Evolutionary conservation across 2,888 invertebrate genomes (phyloP).

Genomic region (Brachyptera risi): DNA sequence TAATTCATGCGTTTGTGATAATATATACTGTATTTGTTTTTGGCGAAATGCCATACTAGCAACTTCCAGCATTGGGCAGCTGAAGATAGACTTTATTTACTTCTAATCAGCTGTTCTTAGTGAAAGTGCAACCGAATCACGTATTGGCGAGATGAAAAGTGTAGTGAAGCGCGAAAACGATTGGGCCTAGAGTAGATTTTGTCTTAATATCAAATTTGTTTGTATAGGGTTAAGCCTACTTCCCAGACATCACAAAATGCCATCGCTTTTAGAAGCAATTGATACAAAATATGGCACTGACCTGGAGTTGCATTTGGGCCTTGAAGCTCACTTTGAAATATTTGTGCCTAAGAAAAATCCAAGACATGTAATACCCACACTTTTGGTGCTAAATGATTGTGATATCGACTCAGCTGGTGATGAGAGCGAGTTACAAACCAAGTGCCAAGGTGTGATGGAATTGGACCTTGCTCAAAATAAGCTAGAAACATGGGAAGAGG

Average conservation of each 20-base stretch:
- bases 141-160: neutral
- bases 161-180: neutral
- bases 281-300: conserved; percentile 72
- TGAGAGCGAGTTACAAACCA: conserved; percentile 70
- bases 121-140: conserved; percentile 16
- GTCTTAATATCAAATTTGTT: conserved; percentile 16
- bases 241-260: conserved; percentile 54
- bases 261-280: conserved; percentile 83
- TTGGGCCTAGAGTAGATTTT: neutral
- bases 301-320: conserved; percentile 15
- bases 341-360: conserved; percentile 82
- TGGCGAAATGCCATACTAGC: neutral
- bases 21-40: neutral
- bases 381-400: conserved; percentile 85
- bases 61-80: too few relatives aligned
- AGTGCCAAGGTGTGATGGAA: conserved; percentile 87
- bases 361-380: conserved; percentile 62
- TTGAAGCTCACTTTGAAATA: conserved; percentile 66
- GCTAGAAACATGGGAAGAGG: conserved; percentile 82
- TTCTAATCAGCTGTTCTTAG: neutral
- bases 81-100: too few relatives aligned
- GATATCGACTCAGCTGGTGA: conserved; percentile 88
- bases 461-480: conserved; percentile 92
- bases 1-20: neutral
- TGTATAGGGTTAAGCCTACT: conserved; percentile 18